A percentile compares a stretch with the other conserved stretches of the same genome.
Evolutionary conservation across 2,113 vertebrate species (phyloP).

Genomic region (Oreotrochilus melanogaster): DNA sequence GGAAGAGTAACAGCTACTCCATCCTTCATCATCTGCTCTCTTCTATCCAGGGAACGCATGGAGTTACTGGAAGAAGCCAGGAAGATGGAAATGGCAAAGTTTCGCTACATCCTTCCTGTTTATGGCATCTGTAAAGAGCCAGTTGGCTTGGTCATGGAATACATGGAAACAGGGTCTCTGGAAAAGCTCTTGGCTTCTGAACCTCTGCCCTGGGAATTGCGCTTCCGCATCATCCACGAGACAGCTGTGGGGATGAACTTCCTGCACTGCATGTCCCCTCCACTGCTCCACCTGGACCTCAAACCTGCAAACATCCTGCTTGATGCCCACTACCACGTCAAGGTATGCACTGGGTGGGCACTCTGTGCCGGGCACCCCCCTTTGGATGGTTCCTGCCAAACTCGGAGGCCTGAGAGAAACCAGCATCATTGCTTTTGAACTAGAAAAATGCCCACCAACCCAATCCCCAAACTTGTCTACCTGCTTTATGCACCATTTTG

Average conservation of each 20-base stretch:
- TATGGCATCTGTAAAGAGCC: conserved; percentile 95
- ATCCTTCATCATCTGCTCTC: not conserved
- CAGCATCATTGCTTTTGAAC: not conserved
- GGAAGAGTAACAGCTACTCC: not conserved
- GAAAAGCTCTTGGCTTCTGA: conserved; percentile 91
- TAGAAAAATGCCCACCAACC: not conserved
- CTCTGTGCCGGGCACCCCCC: not conserved
- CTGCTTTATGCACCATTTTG: not conserved
- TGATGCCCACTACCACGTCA: conserved; percentile 96
- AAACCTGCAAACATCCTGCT: conserved; percentile 98
- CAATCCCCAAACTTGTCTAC: not conserved
- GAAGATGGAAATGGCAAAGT: conserved; percentile 99
- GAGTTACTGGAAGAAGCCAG: conserved; percentile 94
- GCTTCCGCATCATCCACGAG: conserved; percentile 95
- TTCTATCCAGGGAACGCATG: conserved; percentile 84
- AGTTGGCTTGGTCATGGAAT: conserved; percentile 96
- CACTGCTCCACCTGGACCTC: conserved; percentile 94
- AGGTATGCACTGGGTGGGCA: conserved; percentile 72
- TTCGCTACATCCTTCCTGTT: conserved; percentile 93
- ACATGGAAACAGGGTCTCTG: conserved; percentile 96
- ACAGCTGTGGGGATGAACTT: conserved; percentile 98
- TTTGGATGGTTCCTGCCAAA: not conserved
- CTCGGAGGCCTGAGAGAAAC: not conserved
- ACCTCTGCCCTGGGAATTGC: conserved; percentile 92
- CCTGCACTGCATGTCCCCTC: conserved; percentile 95